A percentile compares a stretch with the other conserved stretches of the same genome.
These are phyloP conservation scores for Teleopsis dalmanni DNA, from an alignment of 1,140 invertebrate genomes.

Conservation along the genomic window DNA sequence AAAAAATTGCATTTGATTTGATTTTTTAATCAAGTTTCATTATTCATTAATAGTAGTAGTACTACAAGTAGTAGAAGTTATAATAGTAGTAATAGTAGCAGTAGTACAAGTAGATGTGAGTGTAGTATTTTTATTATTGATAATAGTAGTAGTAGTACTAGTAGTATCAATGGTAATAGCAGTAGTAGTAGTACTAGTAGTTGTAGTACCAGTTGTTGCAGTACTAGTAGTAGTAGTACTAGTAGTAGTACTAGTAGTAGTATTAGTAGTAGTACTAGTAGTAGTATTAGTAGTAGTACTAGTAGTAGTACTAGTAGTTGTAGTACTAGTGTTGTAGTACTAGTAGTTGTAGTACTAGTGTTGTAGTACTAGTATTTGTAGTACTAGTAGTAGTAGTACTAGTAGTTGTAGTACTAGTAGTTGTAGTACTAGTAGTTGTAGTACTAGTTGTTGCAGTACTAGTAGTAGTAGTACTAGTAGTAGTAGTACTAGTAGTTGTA, in stretches of 20 bases:
- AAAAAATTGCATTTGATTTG: no score
- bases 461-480: no score
- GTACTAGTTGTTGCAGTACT: neutral
- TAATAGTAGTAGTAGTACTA: neutral
- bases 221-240: neutral
- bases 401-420: no score
- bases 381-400: neutral
- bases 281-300: neutral
- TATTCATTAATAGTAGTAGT: no score
- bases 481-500: neutral
- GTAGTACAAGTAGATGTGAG: no score
- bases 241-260: neutral
- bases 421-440: no score
- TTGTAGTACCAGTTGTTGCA: neutral
- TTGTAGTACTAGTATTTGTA: neutral
- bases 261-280: neutral
- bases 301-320: neutral
- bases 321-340: neutral
- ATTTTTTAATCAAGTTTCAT: no score
- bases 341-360: no score
- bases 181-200: neutral
- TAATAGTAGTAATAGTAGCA: no score
- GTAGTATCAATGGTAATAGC: neutral
- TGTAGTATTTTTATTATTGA: neutral
- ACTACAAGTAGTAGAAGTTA: no score